phyloP scores from a whole-genome alignment of 2,113 vertebrate species.

The Pontoporia blainvillei region DNA sequence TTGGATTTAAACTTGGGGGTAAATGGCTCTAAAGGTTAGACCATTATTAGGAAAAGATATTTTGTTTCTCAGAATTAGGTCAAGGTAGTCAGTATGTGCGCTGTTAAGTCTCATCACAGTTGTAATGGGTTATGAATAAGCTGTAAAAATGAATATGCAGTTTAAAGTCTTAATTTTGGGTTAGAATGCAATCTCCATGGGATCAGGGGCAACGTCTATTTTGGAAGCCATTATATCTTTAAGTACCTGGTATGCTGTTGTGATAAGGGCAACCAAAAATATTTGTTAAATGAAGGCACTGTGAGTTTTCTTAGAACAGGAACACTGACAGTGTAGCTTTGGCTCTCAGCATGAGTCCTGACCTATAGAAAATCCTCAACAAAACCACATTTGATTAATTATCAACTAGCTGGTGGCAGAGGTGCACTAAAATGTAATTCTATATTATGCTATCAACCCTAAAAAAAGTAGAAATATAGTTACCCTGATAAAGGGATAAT shows the following conservation, averaged over 20 bases:
- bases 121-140: background rate
- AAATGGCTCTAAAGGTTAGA: background rate
- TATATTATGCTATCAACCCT: background rate
- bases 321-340: background rate
- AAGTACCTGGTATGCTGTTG: background rate
- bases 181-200: background rate
- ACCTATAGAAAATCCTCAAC: background rate
- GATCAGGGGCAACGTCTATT: background rate
- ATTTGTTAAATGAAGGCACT: background rate
- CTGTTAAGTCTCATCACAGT: background rate
- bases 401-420: background rate
- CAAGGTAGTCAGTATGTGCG: background rate
- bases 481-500: background rate
- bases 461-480: background rate
- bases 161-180: background rate
- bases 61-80: background rate
- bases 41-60: background rate
- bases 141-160: background rate
- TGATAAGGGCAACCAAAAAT: background rate
- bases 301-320: background rate
- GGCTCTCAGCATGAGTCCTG: background rate
- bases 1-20: background rate
- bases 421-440: background rate
- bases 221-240: background rate
- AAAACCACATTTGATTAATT: background rate